Evolutionary conservation across 1,140 invertebrate genomes (phyloP), one percentile per base, ranked within the genome.

Genomic region (Caenorhabditis elegans): DNA sequence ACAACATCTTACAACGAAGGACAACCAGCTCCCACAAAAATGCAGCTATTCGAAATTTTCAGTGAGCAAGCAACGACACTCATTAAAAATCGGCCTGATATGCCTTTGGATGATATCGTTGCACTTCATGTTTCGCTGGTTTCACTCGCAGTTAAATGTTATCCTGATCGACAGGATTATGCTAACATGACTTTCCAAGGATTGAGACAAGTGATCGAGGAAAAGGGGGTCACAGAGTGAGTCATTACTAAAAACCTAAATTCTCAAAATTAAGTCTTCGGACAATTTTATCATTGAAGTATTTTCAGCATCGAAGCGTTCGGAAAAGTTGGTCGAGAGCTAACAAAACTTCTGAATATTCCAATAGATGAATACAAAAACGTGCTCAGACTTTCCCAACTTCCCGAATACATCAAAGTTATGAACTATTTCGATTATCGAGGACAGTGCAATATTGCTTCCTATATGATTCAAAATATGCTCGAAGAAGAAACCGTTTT

Each of bases 21-120:
- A 17, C 92, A 93, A 70, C 94, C 94, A 31, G 94, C 95, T 86
- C 94, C 95, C 11, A 92, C 93, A 81, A 94, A 97, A 87, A 94
- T 97, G 15, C 94, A 96, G 88, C 91, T 99, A 0, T 99, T 99
- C 92, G 96, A 98, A 88, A 96, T 98, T 43, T 98, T 99, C 90
- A 97, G 95, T n/a, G 94, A 96, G 87, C 96, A 98, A 92, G 95
- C 98, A 39, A 94, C 96, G 3, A 94, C 94, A 60, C 76, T 90
- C 13, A 88, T 90, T 83, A 90, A 95, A 93, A 95, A 93, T 83
- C 93, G 96, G 55, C 94, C 94, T 86, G 95, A 98, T 88, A 95
- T 98, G 93, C 94, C 96, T 0, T 91, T 95, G 0, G 97, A 99
- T 91, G 97, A 99, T 90, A 96, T 97, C 89, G 94, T 99, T 48